phyloP scores from a whole-genome alignment of 2,113 vertebrate species.

The Cyprinodon tularosa region DNA sequence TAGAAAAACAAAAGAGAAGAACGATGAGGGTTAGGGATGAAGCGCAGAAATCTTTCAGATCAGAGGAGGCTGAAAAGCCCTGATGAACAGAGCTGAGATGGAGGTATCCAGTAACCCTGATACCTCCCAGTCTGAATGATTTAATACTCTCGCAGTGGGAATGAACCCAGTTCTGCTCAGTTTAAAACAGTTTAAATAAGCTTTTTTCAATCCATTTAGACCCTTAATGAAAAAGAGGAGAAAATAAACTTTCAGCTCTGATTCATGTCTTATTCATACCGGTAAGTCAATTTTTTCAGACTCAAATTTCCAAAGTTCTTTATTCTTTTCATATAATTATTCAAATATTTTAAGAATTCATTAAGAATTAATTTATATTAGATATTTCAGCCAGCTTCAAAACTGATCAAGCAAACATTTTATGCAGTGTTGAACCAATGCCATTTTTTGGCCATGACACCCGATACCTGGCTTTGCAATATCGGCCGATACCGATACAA shows the following conservation, averaged over 20 bases:
- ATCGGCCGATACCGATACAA: no score
- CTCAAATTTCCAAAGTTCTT: background rate
- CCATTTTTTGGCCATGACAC: no score
- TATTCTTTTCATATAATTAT: background rate
- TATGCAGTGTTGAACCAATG: no score
- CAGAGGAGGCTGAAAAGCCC: constrained; percentile 55
- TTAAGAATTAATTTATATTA: no score
- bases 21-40: constrained; percentile 17
- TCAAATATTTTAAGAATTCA: background rate
- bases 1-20: background rate
- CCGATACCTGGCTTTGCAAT: no score
- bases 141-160: constrained; percentile 22
- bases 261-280: background rate
- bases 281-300: no score
- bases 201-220: background rate
- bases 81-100: constrained; percentile 52
- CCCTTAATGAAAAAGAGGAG: background rate
- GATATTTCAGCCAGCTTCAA: no score
- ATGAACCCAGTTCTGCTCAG: constrained; percentile 15
- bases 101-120: constrained; percentile 60
- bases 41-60: constrained; percentile 39
- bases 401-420: no score
- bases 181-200: no score
- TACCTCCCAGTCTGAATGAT: constrained; percentile 40
- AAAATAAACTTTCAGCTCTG: background rate